Evolutionary conservation across 2,113 vertebrate genomes (phyloP).

Genomic region (Stictonetta naevosa): DNA sequence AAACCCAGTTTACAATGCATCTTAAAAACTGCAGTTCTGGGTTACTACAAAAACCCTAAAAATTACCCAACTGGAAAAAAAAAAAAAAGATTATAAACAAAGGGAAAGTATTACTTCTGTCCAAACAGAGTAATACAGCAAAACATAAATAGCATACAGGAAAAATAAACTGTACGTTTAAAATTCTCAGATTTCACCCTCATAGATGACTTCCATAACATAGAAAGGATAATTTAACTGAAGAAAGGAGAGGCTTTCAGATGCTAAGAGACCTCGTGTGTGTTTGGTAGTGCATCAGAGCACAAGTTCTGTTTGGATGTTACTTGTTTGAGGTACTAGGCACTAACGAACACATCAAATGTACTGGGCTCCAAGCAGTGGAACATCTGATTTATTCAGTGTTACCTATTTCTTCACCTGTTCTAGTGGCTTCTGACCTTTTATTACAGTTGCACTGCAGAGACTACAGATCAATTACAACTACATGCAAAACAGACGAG

Average conservation of each 20-base stretch:
- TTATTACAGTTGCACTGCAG: background rate
- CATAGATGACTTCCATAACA: background rate
- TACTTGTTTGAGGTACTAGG: background rate
- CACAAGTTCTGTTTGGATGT: background rate
- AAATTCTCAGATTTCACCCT: background rate
- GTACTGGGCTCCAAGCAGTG: background rate
- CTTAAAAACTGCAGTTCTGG: background rate
- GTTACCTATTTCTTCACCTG: background rate
- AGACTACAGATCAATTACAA: background rate
- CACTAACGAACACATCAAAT: background rate
- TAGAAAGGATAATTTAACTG: background rate
- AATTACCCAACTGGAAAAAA: background rate
- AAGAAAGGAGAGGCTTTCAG: background rate
- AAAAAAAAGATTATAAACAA: conserved; percentile 3
- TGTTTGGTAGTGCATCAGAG: background rate
- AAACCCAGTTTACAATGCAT: background rate
- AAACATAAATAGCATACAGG: background rate
- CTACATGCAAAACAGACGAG: background rate
- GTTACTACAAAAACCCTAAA: background rate
- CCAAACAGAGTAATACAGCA: background rate
- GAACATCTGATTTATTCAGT: background rate
- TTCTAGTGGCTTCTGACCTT: background rate
- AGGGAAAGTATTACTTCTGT: conserved; percentile 12
- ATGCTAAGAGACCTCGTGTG: background rate
- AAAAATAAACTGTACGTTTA: background rate